Evolutionary conservation across 2,888 invertebrate genomes (phyloP), one percentile per base, ranked within the genome.

Genomic region (Gastracanthus pulcherrimus): DNA sequence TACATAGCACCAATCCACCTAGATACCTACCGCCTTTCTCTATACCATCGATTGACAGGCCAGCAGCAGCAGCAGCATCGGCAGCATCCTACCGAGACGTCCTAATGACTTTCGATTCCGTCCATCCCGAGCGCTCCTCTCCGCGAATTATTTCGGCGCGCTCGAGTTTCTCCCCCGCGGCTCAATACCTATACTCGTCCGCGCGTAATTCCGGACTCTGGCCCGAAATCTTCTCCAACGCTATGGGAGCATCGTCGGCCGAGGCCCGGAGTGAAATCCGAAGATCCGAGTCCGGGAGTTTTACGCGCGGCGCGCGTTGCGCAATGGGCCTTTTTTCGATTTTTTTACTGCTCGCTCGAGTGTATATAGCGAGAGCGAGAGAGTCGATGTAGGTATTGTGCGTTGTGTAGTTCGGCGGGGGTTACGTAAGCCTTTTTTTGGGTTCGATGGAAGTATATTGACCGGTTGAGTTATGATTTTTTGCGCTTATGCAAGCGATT

Each of bases 401-500:
- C 34, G 36, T 19, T 4, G 34, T 45, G 23, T 7, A 51, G 13
- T 34, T 48, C 6, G 34, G 2, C 31, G 0, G 2, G 26, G 2
- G 26, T 75, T 75, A 34, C 29, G 64, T 75, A 75, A 75, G 48
- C n/a, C 51, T 29, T 64, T 74, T 75, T 16, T 31, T 16, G 41
- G 41, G 72, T 26, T 58, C n/a, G 58, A 19, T 16, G 55, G 38
- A 51, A 31, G 6, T 19, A 31, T 67, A 41, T 74, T 36, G 58
- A 58, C 29, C 67, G 38, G 16, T 19, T 45, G 23, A 64, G 62
- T 34, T 64, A 64, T 74, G 51, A 62, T 41, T 60, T 45, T 45
- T 29, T 62, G 23, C 62, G 26, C 34, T 75, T 75, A 26, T 62
- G 45, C 58, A 72, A 72, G 11, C 58, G 16, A 55, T 16, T 29